A percentile compares a stretch with the other conserved stretches of the same genome.
Evolutionary conservation across 2,113 vertebrate species (phyloP).

Genomic region (Romanogobio albipinnatus): DNA sequence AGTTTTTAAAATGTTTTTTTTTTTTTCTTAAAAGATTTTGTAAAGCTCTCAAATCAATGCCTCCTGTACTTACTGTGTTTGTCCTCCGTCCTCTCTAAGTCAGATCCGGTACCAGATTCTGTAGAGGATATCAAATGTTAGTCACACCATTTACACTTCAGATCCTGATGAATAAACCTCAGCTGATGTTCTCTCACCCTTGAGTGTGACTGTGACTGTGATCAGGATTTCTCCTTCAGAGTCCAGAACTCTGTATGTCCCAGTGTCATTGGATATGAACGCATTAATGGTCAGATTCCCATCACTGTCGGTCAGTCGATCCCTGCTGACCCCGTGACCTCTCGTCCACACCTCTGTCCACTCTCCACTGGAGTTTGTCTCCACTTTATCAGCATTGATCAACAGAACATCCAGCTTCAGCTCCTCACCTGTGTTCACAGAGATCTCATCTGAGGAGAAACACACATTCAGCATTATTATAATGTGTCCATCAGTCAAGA

Average conservation of each 20-base stretch:
- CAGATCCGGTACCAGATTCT: background rate
- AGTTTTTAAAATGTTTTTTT: too few species aligned
- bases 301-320: background rate
- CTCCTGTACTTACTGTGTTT: background rate
- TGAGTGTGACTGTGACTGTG: background rate
- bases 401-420: background rate
- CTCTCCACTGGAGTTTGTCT: background rate
- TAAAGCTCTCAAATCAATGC: background rate
- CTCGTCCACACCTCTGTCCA: background rate
- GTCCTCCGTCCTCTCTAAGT: background rate
- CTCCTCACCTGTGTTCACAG: background rate
- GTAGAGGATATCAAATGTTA: background rate
- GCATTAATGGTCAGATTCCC: background rate
- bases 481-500: background rate
- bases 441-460: background rate
- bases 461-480: background rate
- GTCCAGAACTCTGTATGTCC: background rate
- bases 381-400: background rate
- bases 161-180: too few species aligned
- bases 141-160: too few species aligned
- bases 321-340: background rate
- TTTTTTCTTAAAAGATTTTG: background rate
- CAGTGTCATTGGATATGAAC: background rate
- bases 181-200: background rate
- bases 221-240: background rate